Conservation (phyloP, 1,140 invertebrate species). For the Lethrus apterus region DNA sequence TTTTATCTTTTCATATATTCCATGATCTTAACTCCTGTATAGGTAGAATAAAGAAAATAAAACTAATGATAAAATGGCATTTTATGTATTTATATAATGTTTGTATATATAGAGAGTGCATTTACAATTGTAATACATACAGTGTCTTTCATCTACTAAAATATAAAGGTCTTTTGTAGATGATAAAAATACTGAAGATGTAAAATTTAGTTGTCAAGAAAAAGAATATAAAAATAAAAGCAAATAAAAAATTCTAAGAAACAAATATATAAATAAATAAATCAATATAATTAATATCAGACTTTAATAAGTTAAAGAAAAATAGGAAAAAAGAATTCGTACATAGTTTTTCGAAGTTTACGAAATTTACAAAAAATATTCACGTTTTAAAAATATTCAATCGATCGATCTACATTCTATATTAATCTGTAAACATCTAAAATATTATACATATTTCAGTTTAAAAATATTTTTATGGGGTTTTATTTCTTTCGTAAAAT, state of each 20-base stretch:
- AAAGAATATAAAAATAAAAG: conserved; percentile 11
- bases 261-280: neutral
- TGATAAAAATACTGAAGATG: conserved; percentile 15
- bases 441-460: conserved; percentile 17
- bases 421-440: conserved; percentile 18
- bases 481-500: too few species aligned
- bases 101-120: conserved; percentile 38
- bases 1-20: too few species aligned
- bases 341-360: conserved; percentile 8
- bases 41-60: too few species aligned
- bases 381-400: conserved; percentile 17
- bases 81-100: conserved; percentile 34
- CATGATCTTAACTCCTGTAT: too few species aligned
- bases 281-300: neutral
- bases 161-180: conserved; percentile 20
- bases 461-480: conserved; percentile 19
- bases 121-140: conserved; percentile 38
- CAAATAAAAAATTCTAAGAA: conserved; percentile 4
- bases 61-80: conserved; percentile 21
- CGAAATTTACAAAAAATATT: conserved; percentile 16
- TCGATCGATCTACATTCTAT: conserved; percentile 11
- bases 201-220: conserved; percentile 19
- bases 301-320: neutral
- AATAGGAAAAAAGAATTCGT: neutral
- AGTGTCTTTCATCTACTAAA: conserved; percentile 34